phyloP scores from a whole-genome alignment of 35 echinoderm and acorn worm genomes.

The Amphiura filiformis region DNA sequence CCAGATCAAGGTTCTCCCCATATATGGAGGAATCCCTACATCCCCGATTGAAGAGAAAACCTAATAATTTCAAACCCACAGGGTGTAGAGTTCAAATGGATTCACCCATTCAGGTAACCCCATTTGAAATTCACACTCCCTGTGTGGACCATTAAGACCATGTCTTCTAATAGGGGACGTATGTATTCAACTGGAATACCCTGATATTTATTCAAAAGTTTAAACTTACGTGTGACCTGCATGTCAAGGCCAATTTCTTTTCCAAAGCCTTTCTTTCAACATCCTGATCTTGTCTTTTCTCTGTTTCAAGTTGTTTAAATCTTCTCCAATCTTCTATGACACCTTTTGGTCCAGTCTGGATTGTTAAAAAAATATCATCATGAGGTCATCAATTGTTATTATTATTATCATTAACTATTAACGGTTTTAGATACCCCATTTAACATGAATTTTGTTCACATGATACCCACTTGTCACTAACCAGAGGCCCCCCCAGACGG shows the following conservation, averaged over 20 bases:
- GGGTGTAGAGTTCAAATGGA: too few relatives aligned
- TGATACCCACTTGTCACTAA: not conserved
- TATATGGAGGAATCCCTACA: too few relatives aligned
- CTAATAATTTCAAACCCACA: too few relatives aligned
- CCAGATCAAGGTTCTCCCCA: too few relatives aligned
- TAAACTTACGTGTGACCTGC: constrained; percentile 78
- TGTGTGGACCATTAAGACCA: too few relatives aligned
- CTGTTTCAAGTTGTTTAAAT: constrained; percentile 91
- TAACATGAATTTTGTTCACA: not conserved
- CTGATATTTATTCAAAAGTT: too few relatives aligned
- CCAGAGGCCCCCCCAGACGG: not conserved
- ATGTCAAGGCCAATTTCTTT: constrained; percentile 78
- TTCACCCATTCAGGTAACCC: too few relatives aligned
- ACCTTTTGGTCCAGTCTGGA: constrained; percentile 95
- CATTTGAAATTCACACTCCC: too few relatives aligned
- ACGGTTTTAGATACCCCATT: not conserved
- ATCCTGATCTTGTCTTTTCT: constrained; percentile 76
- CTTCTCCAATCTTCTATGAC: constrained; percentile 91
- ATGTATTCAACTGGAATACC: too few relatives aligned
- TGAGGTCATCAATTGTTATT: too few relatives aligned
- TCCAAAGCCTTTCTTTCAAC: constrained; percentile 61
- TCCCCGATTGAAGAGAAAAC: too few relatives aligned
- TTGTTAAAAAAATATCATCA: constrained; percentile 7
- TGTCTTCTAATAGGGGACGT: too few relatives aligned
- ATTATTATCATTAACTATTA: not conserved